phyloP scores from a whole-genome alignment of 1,140 invertebrate genomes.

The Drosophila sproati region DNA sequence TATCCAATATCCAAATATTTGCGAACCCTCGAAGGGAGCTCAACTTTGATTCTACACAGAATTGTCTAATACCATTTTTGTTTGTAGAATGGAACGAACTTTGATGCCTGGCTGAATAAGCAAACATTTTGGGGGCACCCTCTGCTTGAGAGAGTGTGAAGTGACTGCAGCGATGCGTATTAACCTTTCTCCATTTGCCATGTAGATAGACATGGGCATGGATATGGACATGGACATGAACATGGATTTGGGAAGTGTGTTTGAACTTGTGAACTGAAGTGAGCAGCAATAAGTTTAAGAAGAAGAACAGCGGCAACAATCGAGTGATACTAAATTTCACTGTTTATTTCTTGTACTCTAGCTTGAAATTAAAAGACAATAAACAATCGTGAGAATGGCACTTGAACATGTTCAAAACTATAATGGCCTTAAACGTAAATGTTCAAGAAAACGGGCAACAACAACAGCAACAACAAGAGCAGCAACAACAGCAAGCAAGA shows the following conservation, averaged over 20 bases:
- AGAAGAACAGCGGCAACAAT: conserved; percentile 55
- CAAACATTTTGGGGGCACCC: conserved; percentile 54
- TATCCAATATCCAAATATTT: conserved; percentile 1
- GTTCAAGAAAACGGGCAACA: conserved; percentile 53
- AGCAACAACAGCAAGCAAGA: conserved; percentile 27
- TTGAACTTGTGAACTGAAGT: conserved; percentile 30
- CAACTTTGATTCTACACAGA: not conserved
- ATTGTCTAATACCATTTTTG: conserved; percentile 24
- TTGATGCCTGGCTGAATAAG: conserved; percentile 61
- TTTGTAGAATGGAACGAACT: conserved; percentile 70
- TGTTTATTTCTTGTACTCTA: conserved; percentile 77
- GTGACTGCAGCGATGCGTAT: conserved; percentile 20
- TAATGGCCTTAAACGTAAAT: conserved; percentile 82
- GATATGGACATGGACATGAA: not conserved
- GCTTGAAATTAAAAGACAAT: conserved; percentile 82
- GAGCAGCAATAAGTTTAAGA: conserved; percentile 50
- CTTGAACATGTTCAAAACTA: conserved; percentile 83
- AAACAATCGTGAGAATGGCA: conserved; percentile 84
- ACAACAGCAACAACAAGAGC: conserved; percentile 34
- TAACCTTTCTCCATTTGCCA: conserved; percentile 38
- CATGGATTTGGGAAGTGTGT: conserved; percentile 5
- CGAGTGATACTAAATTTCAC: conserved; percentile 79
- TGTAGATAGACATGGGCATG: no score
- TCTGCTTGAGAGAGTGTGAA: conserved; percentile 36
- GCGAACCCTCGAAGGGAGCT: not conserved